phyloP scores from a whole-genome alignment of 2,888 invertebrate species.

The Cataglyphis albicans region DNA sequence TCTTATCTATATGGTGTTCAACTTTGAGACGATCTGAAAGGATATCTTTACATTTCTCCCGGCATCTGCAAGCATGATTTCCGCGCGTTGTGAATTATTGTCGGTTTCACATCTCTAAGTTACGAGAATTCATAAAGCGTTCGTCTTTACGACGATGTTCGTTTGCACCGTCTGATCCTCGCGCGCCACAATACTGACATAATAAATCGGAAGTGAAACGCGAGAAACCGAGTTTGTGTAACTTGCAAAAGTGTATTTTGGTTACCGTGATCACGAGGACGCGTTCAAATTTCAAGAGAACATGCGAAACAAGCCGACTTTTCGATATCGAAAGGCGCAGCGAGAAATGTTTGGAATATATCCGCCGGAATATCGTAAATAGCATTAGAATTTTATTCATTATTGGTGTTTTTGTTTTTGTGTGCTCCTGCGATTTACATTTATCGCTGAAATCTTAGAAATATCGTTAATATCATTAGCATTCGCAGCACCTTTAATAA shows the following conservation, averaged over 20 bases:
- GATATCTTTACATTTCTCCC: background rate
- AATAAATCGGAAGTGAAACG: constrained; percentile 24
- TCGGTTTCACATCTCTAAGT: constrained; percentile 74
- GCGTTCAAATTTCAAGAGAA: constrained; percentile 13
- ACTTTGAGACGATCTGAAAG: background rate
- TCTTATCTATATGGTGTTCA: background rate
- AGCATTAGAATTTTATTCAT: background rate
- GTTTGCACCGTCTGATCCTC: constrained; percentile 12
- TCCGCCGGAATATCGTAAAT: background rate
- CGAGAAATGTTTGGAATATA: constrained; percentile 12
- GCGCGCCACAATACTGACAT: background rate
- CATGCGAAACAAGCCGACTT: background rate
- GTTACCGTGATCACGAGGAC: background rate
- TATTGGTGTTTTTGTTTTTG: background rate
- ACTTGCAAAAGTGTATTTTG: constrained; percentile 16
- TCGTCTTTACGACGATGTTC: constrained; percentile 26
- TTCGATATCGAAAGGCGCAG: constrained; percentile 12
- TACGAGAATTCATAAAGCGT: constrained; percentile 77
- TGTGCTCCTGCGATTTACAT: background rate
- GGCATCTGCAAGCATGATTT: constrained; percentile 73
- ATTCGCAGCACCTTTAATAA: background rate
- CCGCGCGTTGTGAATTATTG: constrained; percentile 77
- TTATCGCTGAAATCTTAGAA: background rate
- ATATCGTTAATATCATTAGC: background rate
- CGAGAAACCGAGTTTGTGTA: background rate